Conservation (phyloP, 2,888 invertebrate genomes). For the Zele albiditarsus region DNA sequence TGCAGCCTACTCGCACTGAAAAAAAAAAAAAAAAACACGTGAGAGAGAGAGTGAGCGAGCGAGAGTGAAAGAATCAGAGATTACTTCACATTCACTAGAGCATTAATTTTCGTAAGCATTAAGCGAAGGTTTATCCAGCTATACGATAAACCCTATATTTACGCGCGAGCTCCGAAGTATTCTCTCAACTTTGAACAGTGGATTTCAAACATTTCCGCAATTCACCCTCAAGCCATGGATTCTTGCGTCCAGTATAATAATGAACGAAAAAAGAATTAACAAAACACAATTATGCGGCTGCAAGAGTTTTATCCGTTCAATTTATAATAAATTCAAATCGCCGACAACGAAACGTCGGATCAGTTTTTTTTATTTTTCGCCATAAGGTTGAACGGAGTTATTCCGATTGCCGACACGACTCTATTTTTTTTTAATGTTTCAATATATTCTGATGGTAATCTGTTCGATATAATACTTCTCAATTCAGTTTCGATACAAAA, state of each 20-base stretch:
- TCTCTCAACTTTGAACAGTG: background rate
- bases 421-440: too few species aligned
- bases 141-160: background rate
- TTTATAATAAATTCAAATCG: too few species aligned
- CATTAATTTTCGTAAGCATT: constrained; percentile 14
- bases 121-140: background rate
- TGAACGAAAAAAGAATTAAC: background rate
- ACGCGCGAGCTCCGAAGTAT: background rate
- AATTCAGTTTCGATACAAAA: too few species aligned
- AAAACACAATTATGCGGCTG: too few species aligned
- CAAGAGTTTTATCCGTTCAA: too few species aligned
- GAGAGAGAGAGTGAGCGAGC: background rate
- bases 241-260: background rate
- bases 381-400: too few species aligned
- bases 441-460: too few species aligned
- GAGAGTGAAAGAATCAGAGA: background rate
- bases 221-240: background rate
- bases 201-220: background rate
- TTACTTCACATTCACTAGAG: background rate
- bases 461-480: too few species aligned
- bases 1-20: background rate
- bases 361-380: too few species aligned
- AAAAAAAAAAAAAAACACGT: background rate
- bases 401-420: too few species aligned
- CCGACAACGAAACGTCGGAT: too few species aligned